Percentiles rank a stretch among this genome's conserved stretches.
Conservation (phyloP, 2,113 vertebrate genomes). For the Barnardius zonarius region DNA sequence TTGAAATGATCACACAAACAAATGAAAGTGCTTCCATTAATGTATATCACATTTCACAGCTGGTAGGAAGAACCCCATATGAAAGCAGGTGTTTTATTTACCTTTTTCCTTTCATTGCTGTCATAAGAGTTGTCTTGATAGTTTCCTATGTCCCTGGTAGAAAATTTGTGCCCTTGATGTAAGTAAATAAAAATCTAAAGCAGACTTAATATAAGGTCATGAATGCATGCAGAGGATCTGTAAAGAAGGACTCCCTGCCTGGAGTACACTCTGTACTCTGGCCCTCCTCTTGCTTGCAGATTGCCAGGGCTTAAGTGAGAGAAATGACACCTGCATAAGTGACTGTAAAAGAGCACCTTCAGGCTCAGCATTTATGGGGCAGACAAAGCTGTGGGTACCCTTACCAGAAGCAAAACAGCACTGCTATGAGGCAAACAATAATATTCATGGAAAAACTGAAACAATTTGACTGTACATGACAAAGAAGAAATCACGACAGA, state of each 20-base stretch:
- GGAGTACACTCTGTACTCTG: fast-evolving
- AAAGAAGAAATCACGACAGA: neutral
- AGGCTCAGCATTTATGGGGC: neutral
- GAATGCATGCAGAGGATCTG: fast-evolving
- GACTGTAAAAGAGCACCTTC: neutral
- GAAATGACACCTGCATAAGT: neutral
- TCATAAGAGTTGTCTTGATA: neutral
- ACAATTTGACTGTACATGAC: fast-evolving
- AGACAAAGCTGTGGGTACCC: neutral
- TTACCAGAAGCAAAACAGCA: neutral
- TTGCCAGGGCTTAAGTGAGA: neutral
- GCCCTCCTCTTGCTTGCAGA: neutral
- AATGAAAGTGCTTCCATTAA: neutral
- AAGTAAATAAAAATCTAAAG: neutral
- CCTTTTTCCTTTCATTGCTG: neutral
- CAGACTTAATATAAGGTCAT: neutral
- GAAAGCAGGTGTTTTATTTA: neutral
- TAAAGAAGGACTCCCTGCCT: fast-evolving
- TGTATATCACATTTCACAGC: fast-evolving
- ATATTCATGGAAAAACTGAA: neutral
- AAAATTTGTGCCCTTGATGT: neutral
- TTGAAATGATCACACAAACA: neutral
- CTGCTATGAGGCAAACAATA: neutral
- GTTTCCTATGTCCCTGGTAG: neutral
- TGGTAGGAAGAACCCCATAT: neutral